Evolutionary conservation across 1,140 invertebrate species (phyloP).

Genomic region (Sitophilus oryzae): DNA sequence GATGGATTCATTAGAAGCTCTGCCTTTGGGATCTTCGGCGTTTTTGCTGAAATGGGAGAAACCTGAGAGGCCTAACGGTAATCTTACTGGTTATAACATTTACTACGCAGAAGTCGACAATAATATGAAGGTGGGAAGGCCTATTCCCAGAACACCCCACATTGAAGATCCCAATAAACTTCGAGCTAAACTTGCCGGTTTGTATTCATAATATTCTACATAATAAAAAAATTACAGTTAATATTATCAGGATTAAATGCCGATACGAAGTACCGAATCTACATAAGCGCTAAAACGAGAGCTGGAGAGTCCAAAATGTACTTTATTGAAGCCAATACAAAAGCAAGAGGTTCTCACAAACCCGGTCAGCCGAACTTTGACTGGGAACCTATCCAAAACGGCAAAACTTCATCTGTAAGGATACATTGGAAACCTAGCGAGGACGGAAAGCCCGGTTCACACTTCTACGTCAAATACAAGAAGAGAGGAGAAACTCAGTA

Average conservation of each 20-base stretch:
- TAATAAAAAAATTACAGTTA: too few species aligned
- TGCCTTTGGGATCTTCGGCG: conserved; percentile 81
- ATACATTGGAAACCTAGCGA: conserved; percentile 76
- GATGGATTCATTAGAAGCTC: conserved; percentile 72
- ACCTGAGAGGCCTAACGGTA: conserved; percentile 89
- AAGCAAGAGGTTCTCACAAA: conserved; percentile 50
- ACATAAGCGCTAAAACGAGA: conserved; percentile 74
- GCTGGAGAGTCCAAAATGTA: conserved; percentile 77
- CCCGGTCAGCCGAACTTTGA: conserved; percentile 75
- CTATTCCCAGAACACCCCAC: conserved; percentile 61
- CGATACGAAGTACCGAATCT: conserved; percentile 83
- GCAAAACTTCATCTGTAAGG: conserved; percentile 67
- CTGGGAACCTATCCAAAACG: conserved; percentile 62
- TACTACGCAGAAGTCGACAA: conserved; percentile 78
- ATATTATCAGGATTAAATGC: conserved; percentile 53
- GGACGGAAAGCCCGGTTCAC: conserved; percentile 68
- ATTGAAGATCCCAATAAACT: conserved; percentile 70
- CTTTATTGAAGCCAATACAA: conserved; percentile 75
- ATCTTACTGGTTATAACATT: conserved; percentile 87
- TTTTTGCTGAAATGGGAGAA: conserved; percentile 86
- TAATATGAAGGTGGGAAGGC: conserved; percentile 46
- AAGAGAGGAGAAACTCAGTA: conserved; percentile 63
- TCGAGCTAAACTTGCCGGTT: conserved; percentile 75
- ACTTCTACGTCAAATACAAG: conserved; percentile 86
- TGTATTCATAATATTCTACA: too few species aligned